These are phyloP conservation scores for Cyphomyrus discorhynchus DNA, from an alignment of 2,113 vertebrate species.

Conservation along the genomic window DNA sequence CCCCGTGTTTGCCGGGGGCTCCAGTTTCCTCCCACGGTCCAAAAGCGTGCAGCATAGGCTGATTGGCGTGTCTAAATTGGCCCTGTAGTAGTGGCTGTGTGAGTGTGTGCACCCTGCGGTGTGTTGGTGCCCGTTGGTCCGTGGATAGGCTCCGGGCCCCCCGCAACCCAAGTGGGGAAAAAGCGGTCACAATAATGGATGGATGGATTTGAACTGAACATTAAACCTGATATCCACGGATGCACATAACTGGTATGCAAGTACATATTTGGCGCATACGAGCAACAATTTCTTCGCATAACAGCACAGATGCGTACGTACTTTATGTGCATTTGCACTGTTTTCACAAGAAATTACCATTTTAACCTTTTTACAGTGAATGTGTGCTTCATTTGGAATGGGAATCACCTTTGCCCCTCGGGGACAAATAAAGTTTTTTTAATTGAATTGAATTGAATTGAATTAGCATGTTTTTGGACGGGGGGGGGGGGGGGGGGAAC, in stretches of 20 bases:
- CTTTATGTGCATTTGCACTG: neutral
- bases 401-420: neutral
- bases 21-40: no score
- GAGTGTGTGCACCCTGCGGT: no score
- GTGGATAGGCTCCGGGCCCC: no score
- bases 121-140: no score
- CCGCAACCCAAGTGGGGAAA: no score
- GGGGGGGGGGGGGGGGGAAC: no score
- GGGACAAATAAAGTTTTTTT: no score
- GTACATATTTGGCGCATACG: neutral
- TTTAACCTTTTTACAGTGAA: neutral
- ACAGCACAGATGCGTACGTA: neutral
- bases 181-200: neutral
- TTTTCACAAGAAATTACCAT: neutral
- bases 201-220: neutral
- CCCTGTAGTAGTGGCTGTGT: no score
- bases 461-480: neutral
- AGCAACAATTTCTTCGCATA: neutral
- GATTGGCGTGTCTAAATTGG: no score
- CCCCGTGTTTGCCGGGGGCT: no score
- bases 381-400: neutral
- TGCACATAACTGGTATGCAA: neutral
- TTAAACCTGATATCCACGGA: neutral
- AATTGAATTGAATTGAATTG: no score
- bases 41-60: no score